Base-by-base conservation (phyloP, 2,888 invertebrate species). In the Heterodera filipjevi region DNA sequence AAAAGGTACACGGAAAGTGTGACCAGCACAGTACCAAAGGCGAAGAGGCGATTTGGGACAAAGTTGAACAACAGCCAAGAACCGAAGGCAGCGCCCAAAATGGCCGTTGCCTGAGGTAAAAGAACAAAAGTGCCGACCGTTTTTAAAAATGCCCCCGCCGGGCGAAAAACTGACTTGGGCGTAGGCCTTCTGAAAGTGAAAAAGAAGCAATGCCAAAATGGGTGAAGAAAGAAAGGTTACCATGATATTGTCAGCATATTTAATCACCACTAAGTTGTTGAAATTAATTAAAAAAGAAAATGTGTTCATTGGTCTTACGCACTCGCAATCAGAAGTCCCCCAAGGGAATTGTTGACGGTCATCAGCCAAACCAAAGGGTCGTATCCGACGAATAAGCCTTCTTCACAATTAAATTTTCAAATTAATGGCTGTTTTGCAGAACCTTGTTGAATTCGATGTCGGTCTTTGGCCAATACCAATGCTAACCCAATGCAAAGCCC, bases 221-320 rank as follows among this genome's bases (percentile, higher is more conserved):
- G 19, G 66, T 2, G 2, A 22, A 75, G 30, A 10, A 5, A 6
- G 46, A 22, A 1, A 27, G 46, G 14, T 64, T 53, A 75, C 75
- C 46, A 75, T 53, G 89, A 99, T 99, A 90, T 99, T 99, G 90
- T 99, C 99, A 0, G 99, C 98, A 90, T 98, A 98, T 92, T 99
- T 99, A 33, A 99, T 97, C 0, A 99, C 99, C 82, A 98, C 93
- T 0, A 98, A 98, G 14, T 49, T 49, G 49, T 12, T 49, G 3
- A 71, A 59, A 22, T 32, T 10, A 39, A 35, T 8, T 27, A 75
- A 30, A 12, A 19, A 27, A 30, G 35, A 53, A 19, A 33, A 3
- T 30, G 44, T 44, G 5, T 49, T 3, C 19, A 59, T 74, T 74
- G 14, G 49, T 30, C 12, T 35, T 35, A 39, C 33, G 1, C 46